These are phyloP conservation scores for Amblyteles armatorius DNA, from an alignment of 2,888 invertebrate species.

Conservation along the genomic window DNA sequence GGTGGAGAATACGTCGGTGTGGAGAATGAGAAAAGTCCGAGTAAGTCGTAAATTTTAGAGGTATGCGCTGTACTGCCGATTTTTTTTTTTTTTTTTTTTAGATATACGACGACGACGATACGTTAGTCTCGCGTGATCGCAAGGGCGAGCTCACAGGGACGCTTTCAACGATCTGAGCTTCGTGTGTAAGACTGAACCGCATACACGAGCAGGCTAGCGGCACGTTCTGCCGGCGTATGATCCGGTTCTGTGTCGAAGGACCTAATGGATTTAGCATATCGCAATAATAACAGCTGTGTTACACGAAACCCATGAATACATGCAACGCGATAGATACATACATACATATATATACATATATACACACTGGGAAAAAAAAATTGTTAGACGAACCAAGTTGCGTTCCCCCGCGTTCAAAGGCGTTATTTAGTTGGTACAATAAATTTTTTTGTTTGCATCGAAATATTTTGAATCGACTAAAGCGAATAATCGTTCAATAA, in stretches of 20 bases:
- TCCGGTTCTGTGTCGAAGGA: neutral
- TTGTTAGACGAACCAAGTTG: too few relatives aligned
- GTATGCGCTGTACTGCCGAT: slow-evolving; percentile 10
- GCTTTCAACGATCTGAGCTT: neutral
- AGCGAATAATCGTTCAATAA: too few relatives aligned
- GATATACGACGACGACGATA: slow-evolving; percentile 7
- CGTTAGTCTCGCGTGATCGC: slow-evolving; percentile 51
- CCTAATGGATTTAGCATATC: slow-evolving; percentile 4
- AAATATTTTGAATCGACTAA: too few relatives aligned
- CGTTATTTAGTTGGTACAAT: too few relatives aligned
- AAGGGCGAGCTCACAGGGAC: slow-evolving; percentile 21
- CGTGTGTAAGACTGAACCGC: neutral
- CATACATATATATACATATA: neutral
- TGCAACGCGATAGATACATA: neutral
- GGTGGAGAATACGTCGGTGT: neutral
- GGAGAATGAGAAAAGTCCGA: neutral
- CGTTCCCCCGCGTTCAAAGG: too few relatives aligned
- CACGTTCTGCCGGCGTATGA: neutral
- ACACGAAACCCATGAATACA: neutral
- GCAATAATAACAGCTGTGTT: neutral
- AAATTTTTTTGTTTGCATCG: too few relatives aligned
- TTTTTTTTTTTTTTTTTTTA: slow-evolving; percentile 30
- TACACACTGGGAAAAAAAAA: too few relatives aligned
- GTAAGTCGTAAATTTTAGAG: slow-evolving; percentile 58
- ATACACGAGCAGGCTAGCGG: neutral